Evolutionary conservation across 2,113 vertebrate species (phyloP).

Genomic region (Amphiprion percula): DNA sequence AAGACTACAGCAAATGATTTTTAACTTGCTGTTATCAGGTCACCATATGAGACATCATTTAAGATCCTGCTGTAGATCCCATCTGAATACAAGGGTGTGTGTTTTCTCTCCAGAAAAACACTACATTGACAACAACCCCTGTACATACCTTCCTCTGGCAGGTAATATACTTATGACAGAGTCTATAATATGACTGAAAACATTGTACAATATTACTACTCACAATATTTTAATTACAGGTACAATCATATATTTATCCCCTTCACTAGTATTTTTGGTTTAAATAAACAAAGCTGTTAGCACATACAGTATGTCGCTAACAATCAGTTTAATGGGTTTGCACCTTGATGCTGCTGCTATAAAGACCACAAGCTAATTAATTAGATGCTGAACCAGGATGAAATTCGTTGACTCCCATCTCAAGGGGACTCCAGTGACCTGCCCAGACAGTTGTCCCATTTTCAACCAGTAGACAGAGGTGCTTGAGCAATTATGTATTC

Average conservation of each 20-base stretch:
- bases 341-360: background rate
- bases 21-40: background rate
- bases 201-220: background rate
- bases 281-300: conserved; percentile 11
- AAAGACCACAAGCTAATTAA: conserved; percentile 57
- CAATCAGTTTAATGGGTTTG: conserved; percentile 9
- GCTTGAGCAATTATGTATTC: conserved; percentile 25
- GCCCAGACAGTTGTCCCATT: conserved; percentile 21
- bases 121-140: conserved; percentile 18
- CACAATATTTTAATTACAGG: background rate
- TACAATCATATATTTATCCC: background rate
- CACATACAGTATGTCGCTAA: conserved; percentile 1
- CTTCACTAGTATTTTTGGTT: background rate
- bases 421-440: conserved; percentile 18
- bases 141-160: background rate
- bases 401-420: conserved; percentile 24
- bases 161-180: too few relatives aligned
- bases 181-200: too few relatives aligned
- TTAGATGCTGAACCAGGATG: conserved; percentile 51
- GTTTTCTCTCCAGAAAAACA: conserved; percentile 46
- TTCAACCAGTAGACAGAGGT: conserved; percentile 23
- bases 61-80: conserved; percentile 25
- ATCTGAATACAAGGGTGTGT: conserved; percentile 29
- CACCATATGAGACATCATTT: background rate
- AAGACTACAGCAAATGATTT: background rate